phyloP scores from a whole-genome alignment of 2,113 vertebrate species.

The Bolborhynchus lineola region DNA sequence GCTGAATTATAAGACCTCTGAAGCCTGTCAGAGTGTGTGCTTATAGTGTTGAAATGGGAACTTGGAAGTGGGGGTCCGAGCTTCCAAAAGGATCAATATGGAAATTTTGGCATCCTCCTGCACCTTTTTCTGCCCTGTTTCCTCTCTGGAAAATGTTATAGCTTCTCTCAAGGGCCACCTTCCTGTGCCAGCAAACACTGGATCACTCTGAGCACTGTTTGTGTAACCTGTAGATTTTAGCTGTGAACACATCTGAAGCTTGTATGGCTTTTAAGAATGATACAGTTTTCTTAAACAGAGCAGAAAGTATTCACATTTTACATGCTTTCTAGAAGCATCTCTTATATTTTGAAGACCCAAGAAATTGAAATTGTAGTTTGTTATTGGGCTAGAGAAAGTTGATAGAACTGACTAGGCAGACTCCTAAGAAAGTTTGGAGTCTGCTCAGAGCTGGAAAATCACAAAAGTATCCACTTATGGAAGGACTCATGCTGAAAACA shows the following conservation, averaged over 20 bases:
- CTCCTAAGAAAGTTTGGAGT: background rate
- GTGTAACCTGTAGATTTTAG: background rate
- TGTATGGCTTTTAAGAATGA: background rate
- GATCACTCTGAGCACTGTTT: background rate
- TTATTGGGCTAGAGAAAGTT: background rate
- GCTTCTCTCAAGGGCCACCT: background rate
- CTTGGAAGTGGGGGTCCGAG: rapidly evolving
- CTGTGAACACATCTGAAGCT: background rate
- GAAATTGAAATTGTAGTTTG: background rate
- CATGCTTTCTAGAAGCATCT: background rate
- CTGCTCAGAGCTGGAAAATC: background rate
- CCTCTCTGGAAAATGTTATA: background rate
- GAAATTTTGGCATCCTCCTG: background rate
- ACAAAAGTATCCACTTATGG: background rate
- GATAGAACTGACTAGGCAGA: background rate
- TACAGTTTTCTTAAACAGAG: background rate
- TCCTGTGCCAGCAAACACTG: background rate
- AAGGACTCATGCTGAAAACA: background rate
- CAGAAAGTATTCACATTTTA: background rate
- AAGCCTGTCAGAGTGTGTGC: rapidly evolving
- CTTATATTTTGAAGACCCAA: background rate
- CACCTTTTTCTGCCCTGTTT: background rate
- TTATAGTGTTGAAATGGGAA: background rate
- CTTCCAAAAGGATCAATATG: background rate
- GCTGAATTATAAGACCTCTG: background rate